Conservation (phyloP, 2,797 vertebrate genomes). For the Heteromormyrus szaboi region DNA sequence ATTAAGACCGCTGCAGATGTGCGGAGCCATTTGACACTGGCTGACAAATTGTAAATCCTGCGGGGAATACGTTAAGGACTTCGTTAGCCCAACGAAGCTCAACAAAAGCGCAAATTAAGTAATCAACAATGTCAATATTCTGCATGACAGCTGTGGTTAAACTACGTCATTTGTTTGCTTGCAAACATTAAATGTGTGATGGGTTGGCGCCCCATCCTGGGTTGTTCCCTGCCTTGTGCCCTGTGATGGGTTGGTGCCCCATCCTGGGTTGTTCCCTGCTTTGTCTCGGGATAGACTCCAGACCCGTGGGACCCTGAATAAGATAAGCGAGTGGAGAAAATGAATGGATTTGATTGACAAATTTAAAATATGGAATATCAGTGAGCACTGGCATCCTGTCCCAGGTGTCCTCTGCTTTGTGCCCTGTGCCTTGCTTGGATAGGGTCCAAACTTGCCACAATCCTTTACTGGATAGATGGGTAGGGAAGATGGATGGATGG, state of each 20-base stretch:
- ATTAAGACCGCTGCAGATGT: conserved; percentile 86
- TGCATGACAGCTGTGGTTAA: background rate
- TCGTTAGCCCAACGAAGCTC: background rate
- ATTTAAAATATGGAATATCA: background rate
- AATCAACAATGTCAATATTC: background rate
- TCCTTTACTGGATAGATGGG: background rate
- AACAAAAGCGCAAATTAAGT: background rate
- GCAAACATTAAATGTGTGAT: background rate
- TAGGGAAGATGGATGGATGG: background rate
- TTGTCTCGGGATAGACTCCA: background rate
- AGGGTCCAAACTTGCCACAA: background rate
- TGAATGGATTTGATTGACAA: background rate
- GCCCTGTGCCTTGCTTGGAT: background rate
- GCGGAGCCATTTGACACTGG: conserved; percentile 71
- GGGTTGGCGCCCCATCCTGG: background rate
- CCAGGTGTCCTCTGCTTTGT: background rate
- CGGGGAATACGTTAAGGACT: background rate
- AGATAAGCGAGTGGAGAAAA: background rate
- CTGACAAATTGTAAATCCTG: background rate
- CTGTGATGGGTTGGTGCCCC: too few relatives aligned
- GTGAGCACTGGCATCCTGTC: background rate
- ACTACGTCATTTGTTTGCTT: background rate
- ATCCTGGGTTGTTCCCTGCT: background rate
- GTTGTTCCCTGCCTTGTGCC: background rate
- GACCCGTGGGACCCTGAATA: background rate